Evolutionary conservation across 2,888 invertebrate species (phyloP).

Genomic region (Athrips mouffetella): DNA sequence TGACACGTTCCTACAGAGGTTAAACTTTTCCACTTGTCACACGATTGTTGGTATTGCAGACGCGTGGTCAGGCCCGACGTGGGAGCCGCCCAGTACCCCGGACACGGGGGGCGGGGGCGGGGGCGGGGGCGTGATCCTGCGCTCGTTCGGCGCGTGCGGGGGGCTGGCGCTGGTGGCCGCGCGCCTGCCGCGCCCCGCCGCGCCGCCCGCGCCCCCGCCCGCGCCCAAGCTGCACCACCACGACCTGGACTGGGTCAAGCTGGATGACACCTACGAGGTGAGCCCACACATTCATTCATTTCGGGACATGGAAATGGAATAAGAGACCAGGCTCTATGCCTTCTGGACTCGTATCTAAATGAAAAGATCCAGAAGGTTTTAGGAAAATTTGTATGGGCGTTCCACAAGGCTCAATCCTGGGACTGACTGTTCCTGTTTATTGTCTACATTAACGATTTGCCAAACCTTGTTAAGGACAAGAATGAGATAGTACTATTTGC

Average conservation of each 20-base stretch:
- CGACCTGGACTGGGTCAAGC: constrained; percentile 82
- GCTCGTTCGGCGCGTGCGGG: constrained; percentile 92
- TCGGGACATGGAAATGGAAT: no score
- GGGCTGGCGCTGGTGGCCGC: constrained; percentile 93
- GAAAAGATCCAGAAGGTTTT: no score
- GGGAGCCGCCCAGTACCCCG: constrained; percentile 30
- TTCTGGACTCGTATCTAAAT: no score
- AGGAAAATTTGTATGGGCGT: no score
- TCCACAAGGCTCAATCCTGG: no score
- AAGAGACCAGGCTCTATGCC: no score
- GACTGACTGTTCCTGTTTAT: no score
- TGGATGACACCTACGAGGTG: constrained; percentile 79
- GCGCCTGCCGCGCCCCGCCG: constrained; percentile 92
- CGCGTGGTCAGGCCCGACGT: constrained; percentile 40
- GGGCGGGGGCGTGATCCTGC: constrained; percentile 73
- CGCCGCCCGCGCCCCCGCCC: constrained; percentile 81
- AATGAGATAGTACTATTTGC: no score
- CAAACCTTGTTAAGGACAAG: no score
- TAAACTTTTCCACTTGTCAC: neutral
- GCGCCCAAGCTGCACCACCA: constrained; percentile 73
- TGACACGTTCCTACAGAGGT: no score
- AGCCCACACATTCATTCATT: neutral
- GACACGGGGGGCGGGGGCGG: constrained; percentile 19
- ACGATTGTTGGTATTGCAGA: constrained; percentile 23
- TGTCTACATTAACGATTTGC: no score